Percentiles rank a stretch among this genome's conserved stretches.
Conservation (phyloP, 2,888 invertebrate species). For the Beris chalybata region DNA sequence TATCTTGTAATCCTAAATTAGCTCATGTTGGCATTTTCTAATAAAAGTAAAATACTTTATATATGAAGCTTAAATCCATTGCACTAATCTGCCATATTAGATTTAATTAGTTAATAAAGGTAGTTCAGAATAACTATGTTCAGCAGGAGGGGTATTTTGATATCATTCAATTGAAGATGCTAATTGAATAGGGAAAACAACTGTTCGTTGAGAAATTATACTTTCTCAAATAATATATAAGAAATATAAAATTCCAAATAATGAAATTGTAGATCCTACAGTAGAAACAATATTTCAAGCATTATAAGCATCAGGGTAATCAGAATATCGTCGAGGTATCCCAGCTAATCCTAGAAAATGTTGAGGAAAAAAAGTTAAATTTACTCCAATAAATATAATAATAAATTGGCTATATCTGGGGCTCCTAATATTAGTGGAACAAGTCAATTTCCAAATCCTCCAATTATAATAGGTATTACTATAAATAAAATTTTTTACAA, state of each 20-base stretch:
- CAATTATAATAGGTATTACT: constrained; percentile 74
- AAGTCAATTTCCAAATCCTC: constrained; percentile 70
- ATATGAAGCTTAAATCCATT: constrained; percentile 69
- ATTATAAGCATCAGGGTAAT: constrained; percentile 69
- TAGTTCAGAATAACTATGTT: constrained; percentile 64
- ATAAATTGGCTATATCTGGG: constrained; percentile 74
- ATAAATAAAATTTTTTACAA: constrained; percentile 83
- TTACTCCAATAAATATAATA: constrained; percentile 74
- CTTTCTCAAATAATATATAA: constrained; percentile 68
- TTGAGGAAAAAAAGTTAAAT: constrained; percentile 79
- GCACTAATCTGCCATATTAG: constrained; percentile 47
- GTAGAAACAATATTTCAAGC: constrained; percentile 71
- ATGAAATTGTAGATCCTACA: constrained; percentile 67
- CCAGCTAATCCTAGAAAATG: constrained; percentile 72
- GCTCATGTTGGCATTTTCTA: constrained; percentile 65
- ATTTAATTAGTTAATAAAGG: constrained; percentile 46
- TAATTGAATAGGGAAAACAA: constrained; percentile 59
- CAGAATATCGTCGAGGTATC: constrained; percentile 76
- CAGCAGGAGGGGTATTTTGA: constrained; percentile 61
- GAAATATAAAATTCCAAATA: constrained; percentile 62
- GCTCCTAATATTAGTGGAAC: too few species aligned
- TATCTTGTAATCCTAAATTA: constrained; percentile 63
- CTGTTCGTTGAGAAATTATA: constrained; percentile 59
- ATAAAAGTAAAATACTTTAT: constrained; percentile 65
- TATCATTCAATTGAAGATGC: constrained; percentile 65